A percentile compares a stretch with the other conserved stretches of the same genome.
These are phyloP conservation scores for Cheilosia impressa DNA, from an alignment of 2,888 invertebrate species.

Conservation along the genomic window DNA sequence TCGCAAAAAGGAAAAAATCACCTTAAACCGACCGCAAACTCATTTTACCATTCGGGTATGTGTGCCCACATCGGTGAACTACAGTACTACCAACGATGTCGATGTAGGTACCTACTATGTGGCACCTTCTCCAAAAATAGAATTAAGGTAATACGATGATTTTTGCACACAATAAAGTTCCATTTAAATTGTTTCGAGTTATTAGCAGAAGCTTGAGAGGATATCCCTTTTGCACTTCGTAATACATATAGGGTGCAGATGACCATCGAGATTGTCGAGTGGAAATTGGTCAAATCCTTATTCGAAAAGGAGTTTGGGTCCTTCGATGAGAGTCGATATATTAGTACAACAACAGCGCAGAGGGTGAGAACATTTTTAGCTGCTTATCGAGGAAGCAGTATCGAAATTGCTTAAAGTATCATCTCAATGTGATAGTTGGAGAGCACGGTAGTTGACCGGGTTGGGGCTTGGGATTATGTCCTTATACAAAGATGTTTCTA, in stretches of 20 bases:
- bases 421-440: slow-evolving; percentile 12
- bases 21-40: slow-evolving; percentile 55
- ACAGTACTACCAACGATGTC: not conserved
- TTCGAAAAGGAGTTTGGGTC: slow-evolving; percentile 9
- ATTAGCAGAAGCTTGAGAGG: slow-evolving; percentile 61
- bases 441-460: not conserved
- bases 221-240: slow-evolving; percentile 43
- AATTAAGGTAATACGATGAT: slow-evolving; percentile 69
- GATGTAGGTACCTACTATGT: not conserved
- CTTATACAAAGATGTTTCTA: slow-evolving; percentile 3
- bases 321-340: not conserved
- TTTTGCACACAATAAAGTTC: slow-evolving; percentile 69
- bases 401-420: slow-evolving; percentile 39
- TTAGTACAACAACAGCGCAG: slow-evolving; percentile 4
- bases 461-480: not conserved
- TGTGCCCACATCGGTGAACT: not conserved
- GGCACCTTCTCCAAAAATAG: slow-evolving; percentile 30
- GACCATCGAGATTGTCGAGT: slow-evolving; percentile 32
- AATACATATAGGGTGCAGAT: slow-evolving; percentile 6
- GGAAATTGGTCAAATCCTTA: slow-evolving; percentile 54
- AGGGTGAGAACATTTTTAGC: not conserved
- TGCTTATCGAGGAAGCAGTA: slow-evolving; percentile 18
- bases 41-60: slow-evolving; percentile 26
- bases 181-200: slow-evolving; percentile 71
- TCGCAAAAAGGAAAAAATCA: not conserved